Conservation (phyloP, 1,140 invertebrate genomes). For the Drosophila hydei region DNA sequence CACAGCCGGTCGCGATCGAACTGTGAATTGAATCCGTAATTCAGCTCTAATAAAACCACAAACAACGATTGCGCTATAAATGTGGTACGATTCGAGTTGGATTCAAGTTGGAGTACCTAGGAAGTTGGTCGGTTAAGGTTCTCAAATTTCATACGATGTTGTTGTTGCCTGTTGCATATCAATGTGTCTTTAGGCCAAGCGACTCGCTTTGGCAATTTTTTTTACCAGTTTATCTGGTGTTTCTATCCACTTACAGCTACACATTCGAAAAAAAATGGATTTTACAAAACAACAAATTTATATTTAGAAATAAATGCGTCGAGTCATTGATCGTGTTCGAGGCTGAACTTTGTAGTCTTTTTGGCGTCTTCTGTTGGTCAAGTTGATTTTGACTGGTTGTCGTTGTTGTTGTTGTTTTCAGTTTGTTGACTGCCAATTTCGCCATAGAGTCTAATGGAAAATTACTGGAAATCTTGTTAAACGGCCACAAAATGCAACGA, state of each 20-base stretch:
- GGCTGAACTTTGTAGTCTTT: constrained; percentile 47
- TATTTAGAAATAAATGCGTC: constrained; percentile 7
- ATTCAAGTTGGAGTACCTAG: not conserved
- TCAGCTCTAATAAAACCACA: constrained; percentile 12
- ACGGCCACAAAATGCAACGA: not conserved
- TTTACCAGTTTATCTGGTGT: constrained; percentile 58
- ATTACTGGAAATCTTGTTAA: constrained; percentile 34
- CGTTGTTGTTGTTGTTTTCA: constrained; percentile 1
- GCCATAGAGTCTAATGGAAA: constrained; percentile 36
- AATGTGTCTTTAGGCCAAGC: constrained; percentile 14
- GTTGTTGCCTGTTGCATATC: constrained; percentile 14
- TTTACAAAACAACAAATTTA: not conserved
- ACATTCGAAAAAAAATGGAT: constrained; percentile 34
- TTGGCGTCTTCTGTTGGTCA: constrained; percentile 33
- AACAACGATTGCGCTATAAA: constrained; percentile 28
- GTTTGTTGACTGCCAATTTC: constrained; percentile 25
- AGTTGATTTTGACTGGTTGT: constrained; percentile 32
- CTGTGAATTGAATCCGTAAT: constrained; percentile 43
- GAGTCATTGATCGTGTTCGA: constrained; percentile 72
- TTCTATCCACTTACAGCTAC: constrained; percentile 24
- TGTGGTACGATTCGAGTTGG: not conserved
- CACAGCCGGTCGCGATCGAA: constrained; percentile 10
- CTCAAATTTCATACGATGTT: constrained; percentile 19
- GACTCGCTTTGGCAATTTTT: constrained; percentile 37
- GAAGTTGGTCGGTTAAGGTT: constrained; percentile 1